Base-by-base conservation (phyloP, 2,888 invertebrate species). In the Drosophila monieri region DNA sequence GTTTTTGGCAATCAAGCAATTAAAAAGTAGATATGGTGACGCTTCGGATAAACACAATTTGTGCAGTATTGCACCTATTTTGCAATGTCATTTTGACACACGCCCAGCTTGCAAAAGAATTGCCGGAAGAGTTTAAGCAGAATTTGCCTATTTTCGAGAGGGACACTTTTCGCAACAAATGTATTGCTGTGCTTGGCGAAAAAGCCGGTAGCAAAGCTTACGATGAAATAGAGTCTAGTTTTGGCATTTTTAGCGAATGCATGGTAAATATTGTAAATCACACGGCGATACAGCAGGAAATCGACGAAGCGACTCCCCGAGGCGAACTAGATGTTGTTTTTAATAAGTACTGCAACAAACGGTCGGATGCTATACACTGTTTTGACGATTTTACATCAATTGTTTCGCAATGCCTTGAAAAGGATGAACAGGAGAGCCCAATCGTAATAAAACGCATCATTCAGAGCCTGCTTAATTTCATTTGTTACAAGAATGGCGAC, bases 401-500 rank as follows among this genome's bases (percentile, higher is more conserved):
- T 2, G 80, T 95, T 1, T 93, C 94, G 76, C 93, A 93, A 0
- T 97, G 96, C 80, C 91, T 96, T 61, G 93, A 94, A 0, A 88
- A 90, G 0, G 91, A 93, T 0, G 96, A 96, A 85, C 93, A 92
- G 51, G 92, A 93, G 1, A 94, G 93, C 57, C 93, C 94, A 49
- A 93, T 93, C 66, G 93, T 94, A 0, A 90, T 95, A 0, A 92
- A 94, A 85, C 95, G 95, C 75, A 94, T 96, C 37, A 93, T 95
- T 0, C 93, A 94, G 37, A 95, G 95, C 71, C 91, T 96, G 0
- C 92, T 95, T 0, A 94, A 94, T 74, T 97, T 97, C 88, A 92
- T 95, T 23, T 97, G 97, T 88, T 94, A 93, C 84, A 96, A 96
- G 80, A 95, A 96, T 78, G 96, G 96, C 8, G 96, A 96, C 89